A percentile compares a stretch with the other conserved stretches of the same genome.
These are phyloP conservation scores for Phocoena phocoena DNA, from an alignment of 2,113 vertebrate species.

Conservation along the genomic window DNA sequence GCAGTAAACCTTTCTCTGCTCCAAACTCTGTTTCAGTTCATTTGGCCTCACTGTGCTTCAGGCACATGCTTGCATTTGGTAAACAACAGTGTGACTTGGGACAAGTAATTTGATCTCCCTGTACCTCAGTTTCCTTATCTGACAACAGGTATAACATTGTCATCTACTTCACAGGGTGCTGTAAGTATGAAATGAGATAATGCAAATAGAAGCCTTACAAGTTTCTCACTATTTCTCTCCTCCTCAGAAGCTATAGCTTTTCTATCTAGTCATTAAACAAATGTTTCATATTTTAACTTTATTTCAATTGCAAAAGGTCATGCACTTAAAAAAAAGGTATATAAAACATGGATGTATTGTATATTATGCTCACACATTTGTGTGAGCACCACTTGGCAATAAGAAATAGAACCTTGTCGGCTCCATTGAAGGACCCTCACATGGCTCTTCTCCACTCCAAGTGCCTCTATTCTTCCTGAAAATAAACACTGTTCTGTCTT, in stretches of 20 bases:
- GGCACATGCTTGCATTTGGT: neutral
- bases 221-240: neutral
- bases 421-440: accelerated
- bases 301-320: neutral
- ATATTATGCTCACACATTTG: neutral
- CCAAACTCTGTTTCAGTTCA: neutral
- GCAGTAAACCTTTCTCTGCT: neutral
- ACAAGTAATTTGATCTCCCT: neutral
- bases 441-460: neutral
- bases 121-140: neutral
- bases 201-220: neutral
- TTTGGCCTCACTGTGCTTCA: neutral
- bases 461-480: neutral
- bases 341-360: accelerated
- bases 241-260: neutral
- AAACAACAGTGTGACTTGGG: neutral
- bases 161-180: no score
- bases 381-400: neutral
- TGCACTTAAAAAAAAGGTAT: neutral
- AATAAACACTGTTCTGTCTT: neutral
- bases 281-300: neutral
- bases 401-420: neutral
- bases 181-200: neutral
- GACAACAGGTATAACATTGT: neutral
- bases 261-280: neutral